Percentiles rank a stretch among this genome's conserved stretches.
phyloP scores from a whole-genome alignment of 2,888 invertebrate species.

The Tortricodes alternella region DNA sequence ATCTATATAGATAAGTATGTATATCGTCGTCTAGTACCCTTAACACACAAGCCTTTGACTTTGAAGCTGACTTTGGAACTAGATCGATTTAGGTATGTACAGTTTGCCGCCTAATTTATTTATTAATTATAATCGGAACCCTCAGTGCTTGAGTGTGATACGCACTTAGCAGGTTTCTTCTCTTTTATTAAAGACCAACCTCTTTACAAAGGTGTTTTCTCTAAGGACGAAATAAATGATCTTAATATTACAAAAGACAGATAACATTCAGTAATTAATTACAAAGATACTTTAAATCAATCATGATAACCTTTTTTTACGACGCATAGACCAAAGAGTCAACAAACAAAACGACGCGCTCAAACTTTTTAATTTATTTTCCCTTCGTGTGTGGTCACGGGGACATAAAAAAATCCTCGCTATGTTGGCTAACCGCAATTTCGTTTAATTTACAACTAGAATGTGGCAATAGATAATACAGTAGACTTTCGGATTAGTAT shows the following conservation, averaged over 20 bases:
- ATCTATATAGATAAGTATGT: no score
- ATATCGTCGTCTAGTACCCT: no score
- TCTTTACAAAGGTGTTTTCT: no score
- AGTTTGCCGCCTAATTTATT: no score
- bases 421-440: constrained; percentile 54
- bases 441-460: constrained; percentile 59
- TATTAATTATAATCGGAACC: neutral
- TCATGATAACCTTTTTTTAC: neutral
- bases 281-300: neutral
- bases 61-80: no score
- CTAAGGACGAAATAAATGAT: neutral
- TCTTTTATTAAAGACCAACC: no score
- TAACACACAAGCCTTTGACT: no score
- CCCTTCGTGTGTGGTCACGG: constrained; percentile 63
- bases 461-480: constrained; percentile 52
- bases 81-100: no score
- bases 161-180: no score
- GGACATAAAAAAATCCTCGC: neutral
- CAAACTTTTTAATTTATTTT: constrained; percentile 30
- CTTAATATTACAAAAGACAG: neutral
- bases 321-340: neutral
- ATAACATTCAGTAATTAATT: neutral
- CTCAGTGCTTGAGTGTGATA: no score
- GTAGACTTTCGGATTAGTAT: constrained; percentile 54
- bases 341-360: constrained; percentile 20